Evolutionary conservation across 2,888 invertebrate genomes (phyloP).

Genomic region (Galerucella calmariensis): DNA sequence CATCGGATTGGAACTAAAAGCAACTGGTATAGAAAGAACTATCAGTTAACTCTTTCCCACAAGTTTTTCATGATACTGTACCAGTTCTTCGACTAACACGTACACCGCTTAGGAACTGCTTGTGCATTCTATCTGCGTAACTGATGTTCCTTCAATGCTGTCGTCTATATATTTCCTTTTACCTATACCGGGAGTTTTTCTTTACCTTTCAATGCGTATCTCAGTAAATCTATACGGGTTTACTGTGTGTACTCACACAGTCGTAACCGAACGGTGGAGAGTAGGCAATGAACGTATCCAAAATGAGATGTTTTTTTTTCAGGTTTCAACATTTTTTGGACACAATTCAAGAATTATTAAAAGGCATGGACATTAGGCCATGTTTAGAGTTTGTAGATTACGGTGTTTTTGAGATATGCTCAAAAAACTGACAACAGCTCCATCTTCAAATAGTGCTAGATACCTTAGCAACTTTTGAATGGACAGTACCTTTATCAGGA

Average conservation of each 20-base stretch:
- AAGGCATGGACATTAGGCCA: too few species aligned
- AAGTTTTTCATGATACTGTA: constrained; percentile 19
- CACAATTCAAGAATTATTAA: too few species aligned
- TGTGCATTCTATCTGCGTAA: constrained; percentile 34
- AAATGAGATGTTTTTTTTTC: neutral
- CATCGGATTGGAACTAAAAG: neutral
- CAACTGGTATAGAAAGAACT: neutral
- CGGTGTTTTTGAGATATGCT: too few species aligned
- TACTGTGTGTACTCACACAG: constrained; percentile 6
- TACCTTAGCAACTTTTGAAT: too few species aligned
- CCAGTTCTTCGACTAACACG: constrained; percentile 22
- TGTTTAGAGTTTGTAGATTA: too few species aligned
- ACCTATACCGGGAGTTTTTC: constrained; percentile 42
- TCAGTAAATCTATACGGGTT: constrained; percentile 35
- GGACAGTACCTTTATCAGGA: too few species aligned
- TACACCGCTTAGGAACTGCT: constrained; percentile 18
- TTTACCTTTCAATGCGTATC: constrained; percentile 37
- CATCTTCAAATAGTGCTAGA: too few species aligned
- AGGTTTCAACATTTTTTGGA: too few species aligned
- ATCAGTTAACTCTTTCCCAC: constrained; percentile 28
- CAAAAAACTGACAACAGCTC: too few species aligned
- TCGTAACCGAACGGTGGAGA: neutral
- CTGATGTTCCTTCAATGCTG: constrained; percentile 37
- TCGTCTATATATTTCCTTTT: constrained; percentile 42
- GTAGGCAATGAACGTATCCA: neutral